Percentiles rank a stretch among this genome's conserved stretches.
These are phyloP conservation scores for Dunckerocampus dactyliophorus DNA, from an alignment of 2,113 vertebrate species.

Conservation along the genomic window DNA sequence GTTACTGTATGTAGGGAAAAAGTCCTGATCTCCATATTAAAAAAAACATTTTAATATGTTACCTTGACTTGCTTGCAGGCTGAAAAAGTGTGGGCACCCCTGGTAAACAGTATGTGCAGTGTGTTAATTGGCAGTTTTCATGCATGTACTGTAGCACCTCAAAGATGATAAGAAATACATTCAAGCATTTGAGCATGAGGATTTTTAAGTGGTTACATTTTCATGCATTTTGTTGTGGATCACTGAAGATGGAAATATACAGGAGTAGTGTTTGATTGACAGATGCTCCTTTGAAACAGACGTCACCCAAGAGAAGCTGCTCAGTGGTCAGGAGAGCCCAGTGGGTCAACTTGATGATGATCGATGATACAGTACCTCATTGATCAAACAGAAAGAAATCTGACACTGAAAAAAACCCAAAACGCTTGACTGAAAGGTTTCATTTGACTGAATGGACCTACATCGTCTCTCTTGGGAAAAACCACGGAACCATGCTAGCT, in stretches of 20 bases:
- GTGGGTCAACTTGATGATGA: constrained; percentile 66
- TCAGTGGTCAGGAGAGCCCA: constrained; percentile 60
- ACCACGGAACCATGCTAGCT: constrained; percentile 10
- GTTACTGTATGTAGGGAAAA: too few species aligned
- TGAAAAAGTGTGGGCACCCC: too few species aligned
- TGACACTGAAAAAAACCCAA: constrained; percentile 57
- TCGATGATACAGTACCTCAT: constrained; percentile 63
- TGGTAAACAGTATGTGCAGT: too few species aligned
- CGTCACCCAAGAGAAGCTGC: constrained; percentile 46
- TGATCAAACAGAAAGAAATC: constrained; percentile 69
- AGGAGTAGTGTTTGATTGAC: constrained; percentile 51
- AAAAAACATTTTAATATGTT: too few species aligned
- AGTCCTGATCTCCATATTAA: too few species aligned
- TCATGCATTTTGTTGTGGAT: constrained; percentile 35
- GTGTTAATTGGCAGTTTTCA: neutral
- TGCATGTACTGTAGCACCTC: neutral
- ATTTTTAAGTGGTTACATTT: constrained; percentile 13
- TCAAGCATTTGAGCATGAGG: neutral
- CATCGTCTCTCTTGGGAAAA: constrained; percentile 44
- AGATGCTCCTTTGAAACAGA: constrained; percentile 53
- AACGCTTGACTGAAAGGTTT: constrained; percentile 59
- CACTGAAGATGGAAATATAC: constrained; percentile 49
- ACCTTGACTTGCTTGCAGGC: too few species aligned
- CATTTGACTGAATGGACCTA: constrained; percentile 58
- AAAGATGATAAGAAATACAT: neutral